Conservation (phyloP, 1,140 invertebrate genomes). For the Drosophila melanogaster region Release_6_plus_ISO1_MT NT_037436.4:10638501-10639000, state of each 20-base stretch:
- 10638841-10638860: too few relatives aligned
- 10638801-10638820: too few relatives aligned
- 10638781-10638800: too few relatives aligned
- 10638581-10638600: slow-evolving; percentile 94
- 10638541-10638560: slow-evolving; percentile 21
- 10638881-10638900: too few relatives aligned
- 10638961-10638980: too few relatives aligned
- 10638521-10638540: background rate
- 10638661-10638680: slow-evolving; percentile 98
- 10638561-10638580: slow-evolving; percentile 92
- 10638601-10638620: slow-evolving; percentile 97
- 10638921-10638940: too few relatives aligned
- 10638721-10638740: background rate
- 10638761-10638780: background rate
- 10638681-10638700: slow-evolving; percentile 93
- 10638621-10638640: slow-evolving; percentile 94
- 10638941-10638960: too few relatives aligned
- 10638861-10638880: too few relatives aligned
- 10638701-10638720: slow-evolving; percentile 84
- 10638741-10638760: background rate
- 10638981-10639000: too few relatives aligned
- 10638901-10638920: too few relatives aligned
- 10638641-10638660: slow-evolving; percentile 95
- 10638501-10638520: background rate
- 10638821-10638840: too few relatives aligned